Evolutionary conservation across 2,888 invertebrate species (phyloP).

Genomic region (Athalia cordata): DNA sequence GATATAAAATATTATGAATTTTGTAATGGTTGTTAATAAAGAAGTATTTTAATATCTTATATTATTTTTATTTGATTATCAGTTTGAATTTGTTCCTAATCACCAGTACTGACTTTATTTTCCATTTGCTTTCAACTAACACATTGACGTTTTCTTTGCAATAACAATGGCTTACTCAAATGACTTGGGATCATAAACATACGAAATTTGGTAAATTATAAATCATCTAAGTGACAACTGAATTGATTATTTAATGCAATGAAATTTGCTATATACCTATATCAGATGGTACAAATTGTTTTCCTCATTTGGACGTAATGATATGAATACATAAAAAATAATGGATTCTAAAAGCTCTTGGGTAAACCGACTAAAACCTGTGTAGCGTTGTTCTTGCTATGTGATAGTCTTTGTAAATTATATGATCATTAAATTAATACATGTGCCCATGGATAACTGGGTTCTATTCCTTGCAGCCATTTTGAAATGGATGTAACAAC

Average conservation of each 20-base stretch:
- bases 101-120: slow-evolving; percentile 26
- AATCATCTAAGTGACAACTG: slow-evolving; percentile 24
- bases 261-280: not conserved
- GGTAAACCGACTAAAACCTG: slow-evolving; percentile 30
- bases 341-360: slow-evolving; percentile 32
- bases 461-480: not conserved
- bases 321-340: not conserved
- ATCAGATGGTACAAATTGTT: not conserved
- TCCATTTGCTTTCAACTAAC: slow-evolving; percentile 40
- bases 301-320: not conserved
- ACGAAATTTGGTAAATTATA: slow-evolving; percentile 17
- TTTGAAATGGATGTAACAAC: not conserved
- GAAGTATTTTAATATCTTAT: slow-evolving; percentile 40
- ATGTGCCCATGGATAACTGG: not conserved
- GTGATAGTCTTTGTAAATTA: slow-evolving; percentile 40
- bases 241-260: slow-evolving; percentile 7
- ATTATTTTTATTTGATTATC: slow-evolving; percentile 42
- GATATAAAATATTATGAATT: slow-evolving; percentile 44
- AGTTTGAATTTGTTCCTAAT: slow-evolving; percentile 24
- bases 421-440: slow-evolving; percentile 22
- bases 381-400: slow-evolving; percentile 21
- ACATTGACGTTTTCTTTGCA: slow-evolving; percentile 26
- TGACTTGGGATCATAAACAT: slow-evolving; percentile 7
- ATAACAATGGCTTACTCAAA: slow-evolving; percentile 38
- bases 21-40: slow-evolving; percentile 44